A percentile compares a stretch with the other conserved stretches of the same genome.
Evolutionary conservation across 2,888 invertebrate genomes (phyloP).

Genomic region (Hermaeophaga mercurialis): DNA sequence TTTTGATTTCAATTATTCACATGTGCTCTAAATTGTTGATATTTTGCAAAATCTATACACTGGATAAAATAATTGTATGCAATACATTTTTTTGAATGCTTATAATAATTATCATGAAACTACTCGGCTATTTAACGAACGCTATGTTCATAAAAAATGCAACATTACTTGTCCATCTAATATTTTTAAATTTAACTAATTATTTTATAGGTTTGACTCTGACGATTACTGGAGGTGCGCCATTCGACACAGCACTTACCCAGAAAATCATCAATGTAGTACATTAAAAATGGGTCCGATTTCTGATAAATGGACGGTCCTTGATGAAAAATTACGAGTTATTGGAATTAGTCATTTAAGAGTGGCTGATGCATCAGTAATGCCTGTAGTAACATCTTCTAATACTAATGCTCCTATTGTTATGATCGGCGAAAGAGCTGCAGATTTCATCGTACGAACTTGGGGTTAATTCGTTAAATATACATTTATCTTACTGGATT

Average conservation of each 20-base stretch:
- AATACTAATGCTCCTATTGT: slow-evolving; percentile 38
- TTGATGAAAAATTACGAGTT: slow-evolving; percentile 34
- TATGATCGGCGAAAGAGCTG: slow-evolving; percentile 38
- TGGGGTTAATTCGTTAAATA: too few species aligned
- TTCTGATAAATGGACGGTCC: slow-evolving; percentile 69
- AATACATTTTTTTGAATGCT: background rate
- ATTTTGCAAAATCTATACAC: too few species aligned
- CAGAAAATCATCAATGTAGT: slow-evolving; percentile 78
- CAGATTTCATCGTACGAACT: slow-evolving; percentile 31
- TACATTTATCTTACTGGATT: too few species aligned
- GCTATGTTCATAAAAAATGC: background rate
- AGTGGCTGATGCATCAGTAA: slow-evolving; percentile 38
- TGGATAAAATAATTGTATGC: background rate
- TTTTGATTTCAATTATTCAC: too few species aligned
- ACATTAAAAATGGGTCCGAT: slow-evolving; percentile 77
- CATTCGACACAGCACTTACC: slow-evolving; percentile 67
- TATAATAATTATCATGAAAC: background rate
- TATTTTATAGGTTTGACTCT: slow-evolving; percentile 52
- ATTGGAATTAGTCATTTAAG: slow-evolving; percentile 36
- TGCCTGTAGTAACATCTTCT: slow-evolving; percentile 32
- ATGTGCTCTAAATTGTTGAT: too few species aligned
- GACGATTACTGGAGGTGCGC: slow-evolving; percentile 75
- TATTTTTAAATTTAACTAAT: too few species aligned
- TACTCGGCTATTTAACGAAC: background rate
- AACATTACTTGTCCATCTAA: too few species aligned